These are phyloP conservation scores for Galeruca laticollis DNA, from an alignment of 2,888 invertebrate species.

Conservation along the genomic window DNA sequence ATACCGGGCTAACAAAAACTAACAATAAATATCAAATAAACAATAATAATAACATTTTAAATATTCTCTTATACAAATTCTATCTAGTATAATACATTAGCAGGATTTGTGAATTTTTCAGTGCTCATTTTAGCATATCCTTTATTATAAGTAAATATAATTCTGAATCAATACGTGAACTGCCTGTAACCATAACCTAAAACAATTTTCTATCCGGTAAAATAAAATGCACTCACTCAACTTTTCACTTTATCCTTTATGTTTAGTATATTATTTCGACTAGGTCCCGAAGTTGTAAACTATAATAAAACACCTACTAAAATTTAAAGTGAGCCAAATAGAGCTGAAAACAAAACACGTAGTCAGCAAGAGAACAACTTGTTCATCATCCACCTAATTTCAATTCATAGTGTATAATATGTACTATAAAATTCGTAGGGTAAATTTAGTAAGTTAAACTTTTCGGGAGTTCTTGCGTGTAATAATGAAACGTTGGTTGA, in stretches of 20 bases:
- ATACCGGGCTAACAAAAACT: too few relatives aligned
- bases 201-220: too few relatives aligned
- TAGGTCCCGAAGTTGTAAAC: not conserved
- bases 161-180: too few relatives aligned
- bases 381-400: slow-evolving; percentile 37
- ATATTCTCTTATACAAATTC: too few relatives aligned
- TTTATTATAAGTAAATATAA: too few relatives aligned
- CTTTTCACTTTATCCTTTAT: not conserved
- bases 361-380: slow-evolving; percentile 16
- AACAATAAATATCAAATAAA: too few relatives aligned
- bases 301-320: slow-evolving; percentile 7
- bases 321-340: slow-evolving; percentile 17
- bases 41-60: too few relatives aligned
- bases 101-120: too few relatives aligned
- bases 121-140: too few relatives aligned
- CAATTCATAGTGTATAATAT: slow-evolving; percentile 37
- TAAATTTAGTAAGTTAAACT: slow-evolving; percentile 35
- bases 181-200: too few relatives aligned
- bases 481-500: slow-evolving; percentile 21
- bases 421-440: slow-evolving; percentile 29
- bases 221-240: too few relatives aligned
- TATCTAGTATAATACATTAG: too few relatives aligned
- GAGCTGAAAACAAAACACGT: slow-evolving; percentile 26
- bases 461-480: slow-evolving; percentile 25
- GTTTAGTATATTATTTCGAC: not conserved